Base-by-base conservation (phyloP, 2,113 vertebrate species). In the Drymodes brunneopygia region DNA sequence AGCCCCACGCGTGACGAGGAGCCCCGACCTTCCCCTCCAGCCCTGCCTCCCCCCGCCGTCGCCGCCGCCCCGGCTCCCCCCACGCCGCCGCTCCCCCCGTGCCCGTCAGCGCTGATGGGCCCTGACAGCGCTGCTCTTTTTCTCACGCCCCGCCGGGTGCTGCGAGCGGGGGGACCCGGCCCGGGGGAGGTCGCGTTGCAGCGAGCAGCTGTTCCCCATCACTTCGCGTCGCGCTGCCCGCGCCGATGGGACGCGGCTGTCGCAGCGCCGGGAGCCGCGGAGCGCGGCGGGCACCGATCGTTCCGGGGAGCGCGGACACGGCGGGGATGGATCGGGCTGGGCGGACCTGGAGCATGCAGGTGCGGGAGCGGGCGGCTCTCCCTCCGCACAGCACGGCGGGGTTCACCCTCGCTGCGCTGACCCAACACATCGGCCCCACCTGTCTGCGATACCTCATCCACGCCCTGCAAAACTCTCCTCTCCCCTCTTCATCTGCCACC, bases 91-190 rank as follows among this genome's bases (percentile, higher is more conserved):
- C 62, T 29, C 28, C 33, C 62, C 70, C 54, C 10, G 20, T 17
- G 79, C 86, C 62, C 20, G 15, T 96, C 95, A 95, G 88, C 12
- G 79, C 94, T 98, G 98, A 98, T 98, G 97, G 57, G 58, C 90
- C 94, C 96, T 98, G 98, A 98, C 98, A 98, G 98, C 88, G 81
- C 97, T 97, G 97, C 98, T 98, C 98, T 98, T 98, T 98, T 94
- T 98, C 98, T 98, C 97, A 97, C 97, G 86, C 95, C 98, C 97
- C 51, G 16, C 40, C 40, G 62, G 91, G 77, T 38, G 88, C 85
- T 70, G 95, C 22, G 44, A 50, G 91, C 56, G 4, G 51, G 91
- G 91, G 67, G 7, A 45, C 61, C 80, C 57, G 69, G 69, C 74
- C 71, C 44, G 10, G 7, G 11, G 6, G 3, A 47, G 81, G 70